phyloP scores from a whole-genome alignment of 2,113 vertebrate genomes.

The Crocuta crocuta region DNA sequence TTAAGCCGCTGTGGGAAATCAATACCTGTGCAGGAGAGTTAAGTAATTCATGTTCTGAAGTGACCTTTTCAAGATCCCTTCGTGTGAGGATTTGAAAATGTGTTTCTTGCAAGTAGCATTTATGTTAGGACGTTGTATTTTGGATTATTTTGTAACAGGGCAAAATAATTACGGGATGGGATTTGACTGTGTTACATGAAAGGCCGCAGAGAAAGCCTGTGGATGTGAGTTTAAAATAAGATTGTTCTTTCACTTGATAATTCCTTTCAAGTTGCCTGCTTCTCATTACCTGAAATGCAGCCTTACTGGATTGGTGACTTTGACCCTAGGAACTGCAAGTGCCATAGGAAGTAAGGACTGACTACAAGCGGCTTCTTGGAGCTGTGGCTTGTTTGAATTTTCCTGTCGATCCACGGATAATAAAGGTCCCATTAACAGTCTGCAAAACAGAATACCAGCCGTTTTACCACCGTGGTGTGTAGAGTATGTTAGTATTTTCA shows the following conservation, averaged over 20 bases:
- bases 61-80: not conserved
- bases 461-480: not conserved
- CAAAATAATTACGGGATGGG: not conserved
- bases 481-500: constrained; percentile 28
- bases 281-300: not conserved
- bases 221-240: not conserved
- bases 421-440: not conserved
- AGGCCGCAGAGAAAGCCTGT: not conserved
- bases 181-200: not conserved
- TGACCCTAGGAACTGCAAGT: not conserved
- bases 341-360: not conserved
- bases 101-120: constrained; percentile 17
- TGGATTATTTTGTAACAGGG: not conserved
- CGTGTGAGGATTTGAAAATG: constrained; percentile 3
- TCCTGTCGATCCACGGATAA: not conserved
- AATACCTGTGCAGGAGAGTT: constrained; percentile 18
- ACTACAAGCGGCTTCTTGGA: not conserved
- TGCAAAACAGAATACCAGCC: not conserved
- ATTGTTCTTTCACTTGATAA: not conserved
- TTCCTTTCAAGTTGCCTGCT: not conserved
- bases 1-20: constrained; percentile 38
- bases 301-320: not conserved
- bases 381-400: not conserved
- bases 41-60: constrained; percentile 61
- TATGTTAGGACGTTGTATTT: constrained; percentile 7